phyloP scores from a whole-genome alignment of 2,113 vertebrate species.

The Colistium nudipinnis region DNA sequence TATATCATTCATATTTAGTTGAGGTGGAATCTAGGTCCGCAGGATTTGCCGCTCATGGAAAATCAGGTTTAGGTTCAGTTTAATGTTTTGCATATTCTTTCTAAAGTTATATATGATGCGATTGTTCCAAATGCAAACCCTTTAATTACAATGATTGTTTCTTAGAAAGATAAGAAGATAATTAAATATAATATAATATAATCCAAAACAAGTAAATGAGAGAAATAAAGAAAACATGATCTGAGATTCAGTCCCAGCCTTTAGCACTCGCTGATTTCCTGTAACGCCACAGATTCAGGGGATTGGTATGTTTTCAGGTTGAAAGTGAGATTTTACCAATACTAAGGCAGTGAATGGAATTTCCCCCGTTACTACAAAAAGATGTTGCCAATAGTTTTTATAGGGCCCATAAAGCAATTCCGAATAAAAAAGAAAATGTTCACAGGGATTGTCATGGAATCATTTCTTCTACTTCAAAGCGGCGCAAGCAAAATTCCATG shows the following conservation, averaged over 20 bases:
- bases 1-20: background rate
- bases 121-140: no score
- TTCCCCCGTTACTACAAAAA: constrained; percentile 1
- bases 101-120: no score
- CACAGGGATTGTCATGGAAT: background rate
- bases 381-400: background rate
- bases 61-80: background rate
- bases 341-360: background rate
- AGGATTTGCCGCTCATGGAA: background rate
- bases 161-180: no score
- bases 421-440: constrained; percentile 14
- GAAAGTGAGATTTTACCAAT: background rate
- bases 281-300: no score
- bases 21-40: background rate
- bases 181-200: no score
- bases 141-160: no score
- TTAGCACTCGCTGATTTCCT: no score
- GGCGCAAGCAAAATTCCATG: background rate
- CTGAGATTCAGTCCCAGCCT: no score
- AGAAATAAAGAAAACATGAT: no score
- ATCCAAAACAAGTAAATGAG: no score
- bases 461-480: background rate
- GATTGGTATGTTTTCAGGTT: no score
- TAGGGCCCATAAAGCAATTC: background rate
- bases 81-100: no score